Conservation (phyloP, 2,888 invertebrate genomes). For the Orchesella flavescens region DNA sequence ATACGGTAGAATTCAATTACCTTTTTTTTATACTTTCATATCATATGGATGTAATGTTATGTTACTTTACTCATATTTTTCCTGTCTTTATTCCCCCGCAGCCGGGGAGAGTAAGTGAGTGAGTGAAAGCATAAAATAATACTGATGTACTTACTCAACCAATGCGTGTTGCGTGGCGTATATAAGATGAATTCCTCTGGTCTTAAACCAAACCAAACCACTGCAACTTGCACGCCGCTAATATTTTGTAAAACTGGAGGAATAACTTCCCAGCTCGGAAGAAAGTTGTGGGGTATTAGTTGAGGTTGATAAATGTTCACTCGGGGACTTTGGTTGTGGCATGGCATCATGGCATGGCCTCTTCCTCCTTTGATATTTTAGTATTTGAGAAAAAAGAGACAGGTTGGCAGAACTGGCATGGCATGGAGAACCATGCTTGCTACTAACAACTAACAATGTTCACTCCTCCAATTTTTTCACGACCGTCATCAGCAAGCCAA, state of each 20-base stretch:
- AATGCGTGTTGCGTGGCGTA: neutral
- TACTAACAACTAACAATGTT: constrained; percentile 1
- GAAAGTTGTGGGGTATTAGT: constrained; percentile 40
- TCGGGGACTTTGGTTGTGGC: constrained; percentile 55
- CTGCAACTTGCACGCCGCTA: neutral
- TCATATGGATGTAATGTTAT: constrained; percentile 9
- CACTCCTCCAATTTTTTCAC: constrained; percentile 9
- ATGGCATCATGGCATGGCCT: too few species aligned
- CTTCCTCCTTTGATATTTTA: constrained; percentile 22
- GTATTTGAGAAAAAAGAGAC: constrained; percentile 6
- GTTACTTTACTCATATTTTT: constrained; percentile 28
- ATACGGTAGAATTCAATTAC: constrained; percentile 54
- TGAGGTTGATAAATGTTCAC: constrained; percentile 63
- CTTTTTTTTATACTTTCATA: constrained; percentile 1
- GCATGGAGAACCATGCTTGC: neutral
- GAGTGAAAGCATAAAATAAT: constrained; percentile 51
- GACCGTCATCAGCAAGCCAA: neutral
- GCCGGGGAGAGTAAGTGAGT: constrained; percentile 23
- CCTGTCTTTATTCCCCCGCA: constrained; percentile 38
- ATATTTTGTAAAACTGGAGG: neutral
- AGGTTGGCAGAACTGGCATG: neutral
- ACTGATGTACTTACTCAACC: constrained; percentile 17
- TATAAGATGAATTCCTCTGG: neutral
- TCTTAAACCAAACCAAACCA: neutral
- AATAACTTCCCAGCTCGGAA: constrained; percentile 5